These are phyloP conservation scores for Rhincodon typus DNA, from an alignment of 2,797 vertebrate species.

Conservation along the genomic window DNA sequence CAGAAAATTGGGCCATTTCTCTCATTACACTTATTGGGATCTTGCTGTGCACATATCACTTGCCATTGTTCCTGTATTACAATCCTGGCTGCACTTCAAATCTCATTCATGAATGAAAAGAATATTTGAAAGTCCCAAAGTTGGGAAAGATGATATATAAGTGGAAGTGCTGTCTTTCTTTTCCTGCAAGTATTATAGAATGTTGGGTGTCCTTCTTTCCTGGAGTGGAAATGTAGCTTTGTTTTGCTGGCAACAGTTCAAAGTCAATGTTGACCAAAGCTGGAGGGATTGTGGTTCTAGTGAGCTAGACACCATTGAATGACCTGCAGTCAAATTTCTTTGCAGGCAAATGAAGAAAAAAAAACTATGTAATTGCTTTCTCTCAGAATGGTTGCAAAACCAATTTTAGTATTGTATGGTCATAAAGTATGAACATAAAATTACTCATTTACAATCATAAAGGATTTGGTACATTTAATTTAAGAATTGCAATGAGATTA, in stretches of 20 bases:
- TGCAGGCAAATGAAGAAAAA: background rate
- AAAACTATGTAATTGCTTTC: background rate
- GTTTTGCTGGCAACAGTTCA: background rate
- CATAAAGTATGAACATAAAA: background rate
- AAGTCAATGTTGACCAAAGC: background rate
- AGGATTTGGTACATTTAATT: background rate
- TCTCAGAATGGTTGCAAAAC: background rate
- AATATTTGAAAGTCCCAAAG: background rate
- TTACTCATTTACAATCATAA: background rate
- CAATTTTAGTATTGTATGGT: background rate
- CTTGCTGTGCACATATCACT: background rate
- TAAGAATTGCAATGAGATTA: background rate
- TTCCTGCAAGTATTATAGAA: background rate
- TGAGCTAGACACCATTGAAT: background rate
- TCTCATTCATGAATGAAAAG: background rate
- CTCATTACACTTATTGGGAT: background rate
- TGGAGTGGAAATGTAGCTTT: background rate
- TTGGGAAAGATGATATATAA: background rate
- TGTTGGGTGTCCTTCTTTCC: background rate
- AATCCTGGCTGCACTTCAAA: background rate
- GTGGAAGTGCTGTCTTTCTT: background rate
- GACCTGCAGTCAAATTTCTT: background rate
- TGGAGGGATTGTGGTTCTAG: background rate
- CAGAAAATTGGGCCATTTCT: background rate
- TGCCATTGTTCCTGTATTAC: background rate